A percentile compares a stretch with the other conserved stretches of the same genome.
These are phyloP conservation scores for Crossaster papposus DNA, from an alignment of 53 echinoderm and acorn worm genomes.

Conservation along the genomic window DNA sequence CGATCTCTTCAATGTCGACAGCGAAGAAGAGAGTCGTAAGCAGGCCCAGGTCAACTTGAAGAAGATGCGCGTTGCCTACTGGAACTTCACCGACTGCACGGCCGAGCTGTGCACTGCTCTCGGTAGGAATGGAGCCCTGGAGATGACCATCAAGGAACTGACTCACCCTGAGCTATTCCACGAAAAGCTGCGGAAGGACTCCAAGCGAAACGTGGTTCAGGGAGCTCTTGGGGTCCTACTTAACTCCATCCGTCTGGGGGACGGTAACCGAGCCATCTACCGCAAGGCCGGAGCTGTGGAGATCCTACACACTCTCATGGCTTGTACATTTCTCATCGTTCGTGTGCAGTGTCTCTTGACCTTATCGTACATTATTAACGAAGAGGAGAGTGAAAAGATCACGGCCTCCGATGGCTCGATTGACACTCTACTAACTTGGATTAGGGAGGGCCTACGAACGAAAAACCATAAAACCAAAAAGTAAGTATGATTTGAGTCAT, in stretches of 20 bases:
- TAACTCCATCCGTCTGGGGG: conserved; percentile 71
- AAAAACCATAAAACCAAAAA: conserved; percentile 80
- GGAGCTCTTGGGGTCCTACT: conserved; percentile 80
- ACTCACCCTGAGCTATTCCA: conserved; percentile 18
- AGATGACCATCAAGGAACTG: conserved; percentile 46
- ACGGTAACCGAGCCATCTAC: conserved; percentile 62
- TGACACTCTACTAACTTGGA: conserved; percentile 69
- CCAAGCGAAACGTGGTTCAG: conserved; percentile 73
- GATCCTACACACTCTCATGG: conserved; percentile 55
- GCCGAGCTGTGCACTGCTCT: conserved; percentile 63
- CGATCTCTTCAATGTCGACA: conserved; percentile 54
- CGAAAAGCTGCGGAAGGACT: conserved; percentile 39
- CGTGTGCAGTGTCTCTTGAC: conserved; percentile 76
- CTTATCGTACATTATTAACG: conserved; percentile 81
- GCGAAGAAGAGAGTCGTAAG: conserved; percentile 60
- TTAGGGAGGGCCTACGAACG: conserved; percentile 63
- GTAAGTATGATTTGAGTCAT: conserved; percentile 24
- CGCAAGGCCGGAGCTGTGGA: conserved; percentile 63
- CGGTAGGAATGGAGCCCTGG: conserved; percentile 66
- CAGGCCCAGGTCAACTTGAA: conserved; percentile 74
- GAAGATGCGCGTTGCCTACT: conserved; percentile 75
- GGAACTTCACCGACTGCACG: conserved; percentile 89
- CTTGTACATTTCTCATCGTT: conserved; percentile 68
- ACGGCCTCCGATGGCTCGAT: conserved; percentile 60
- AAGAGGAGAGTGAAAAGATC: conserved; percentile 75